Evolutionary conservation across 1,140 invertebrate species (phyloP), one percentile per base, ranked within the genome.

Genomic region (Drosophila kohkoa): DNA sequence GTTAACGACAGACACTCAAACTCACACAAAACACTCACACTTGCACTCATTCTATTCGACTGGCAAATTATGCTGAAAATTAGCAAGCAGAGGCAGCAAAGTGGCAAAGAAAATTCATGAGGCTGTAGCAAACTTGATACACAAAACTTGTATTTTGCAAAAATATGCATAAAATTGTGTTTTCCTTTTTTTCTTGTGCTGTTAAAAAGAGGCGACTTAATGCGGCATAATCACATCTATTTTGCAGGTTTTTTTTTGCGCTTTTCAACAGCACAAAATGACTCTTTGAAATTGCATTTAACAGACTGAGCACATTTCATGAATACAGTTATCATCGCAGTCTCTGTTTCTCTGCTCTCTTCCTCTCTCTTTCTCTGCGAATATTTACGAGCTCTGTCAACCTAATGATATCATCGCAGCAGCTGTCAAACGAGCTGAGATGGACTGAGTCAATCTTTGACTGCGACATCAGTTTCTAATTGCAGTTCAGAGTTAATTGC

Each of bases 361-460:
- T 20, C 20, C 20, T 20, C 20, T 25, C 8, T 10, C 13, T 7
- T 28, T 62, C 4, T 28, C 1, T 54, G 35, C 30, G 51, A 13
- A n/a, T 52, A 54, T 70, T 32, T 30, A 10, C 35, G 8, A 54
- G 48, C 28, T 54, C 35, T 52, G 41, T 62, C 11, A 76, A 73
- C 67, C 43, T 70, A 85, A 83, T 66, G 77, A 64, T 62, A 69
- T 75, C 58, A 68, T 46, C 74, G 51, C 67, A 58, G 60, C 70
- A 67, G 76, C 71, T 75, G 70, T 67, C 60, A 66, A 79, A 67
- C 75, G 74, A 59, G 74, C 54, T 72, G 32, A 48, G 60, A 55
- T 65, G 59, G 59, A 81, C 63, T 73, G 48, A 83, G 73, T 83
- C 62, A 85, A 74, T 77, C 62, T 70, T 77, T 81, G 70, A 75